Evolutionary conservation across 2,797 vertebrate species (phyloP), one percentile per base, ranked within the genome.

Genomic region (Carduelis carduelis): DNA sequence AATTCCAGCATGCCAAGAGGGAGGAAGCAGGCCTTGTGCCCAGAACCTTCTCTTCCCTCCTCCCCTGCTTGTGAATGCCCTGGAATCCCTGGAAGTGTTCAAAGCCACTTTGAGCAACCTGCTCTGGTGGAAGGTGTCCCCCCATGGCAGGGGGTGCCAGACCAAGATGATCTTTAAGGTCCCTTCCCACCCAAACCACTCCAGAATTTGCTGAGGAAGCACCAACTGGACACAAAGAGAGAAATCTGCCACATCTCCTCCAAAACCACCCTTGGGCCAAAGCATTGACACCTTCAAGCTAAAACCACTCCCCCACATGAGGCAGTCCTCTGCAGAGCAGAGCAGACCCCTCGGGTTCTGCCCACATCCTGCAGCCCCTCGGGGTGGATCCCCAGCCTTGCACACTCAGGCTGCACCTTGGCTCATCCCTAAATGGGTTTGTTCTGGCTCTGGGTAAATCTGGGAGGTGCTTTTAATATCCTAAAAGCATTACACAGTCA

Each of bases 261-360:
- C 47, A 65, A 61, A 95, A 69, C 13, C 37, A 52, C 24, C 20
- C 22, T 22, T 44, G 27, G 79, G 57, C 20, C 15, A 60, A 27
- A 78, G 44, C 16, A 26, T 44, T 19, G 37, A 49, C 26, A 24
- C 26, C 74, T 39, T 43, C 66, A 49, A 76, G 83, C 19, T n/a
- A 26, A 72, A 91, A 14, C 18, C 14, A 2, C 11, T 22, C 30
- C 59, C 20, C 6, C 14, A 12, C 8, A 1, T 0, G 3, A 39
- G 21, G 22, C 39, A 60, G 11, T 20, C 41, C 19, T 21, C 2
- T 1, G 6, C 19, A 53, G 64, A 44, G 7, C 63, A 12, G 28
- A 64, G 27, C 37, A 46, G 23, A 17, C 7, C 26, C 18, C 18
- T 27, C 34, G 27, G 0, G 0, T 4, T 18, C 2, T 15, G 5